A percentile compares a stretch with the other conserved stretches of the same genome.
These are phyloP conservation scores for Flexamia atlantica DNA, from an alignment of 2,888 invertebrate genomes.

Conservation along the genomic window DNA sequence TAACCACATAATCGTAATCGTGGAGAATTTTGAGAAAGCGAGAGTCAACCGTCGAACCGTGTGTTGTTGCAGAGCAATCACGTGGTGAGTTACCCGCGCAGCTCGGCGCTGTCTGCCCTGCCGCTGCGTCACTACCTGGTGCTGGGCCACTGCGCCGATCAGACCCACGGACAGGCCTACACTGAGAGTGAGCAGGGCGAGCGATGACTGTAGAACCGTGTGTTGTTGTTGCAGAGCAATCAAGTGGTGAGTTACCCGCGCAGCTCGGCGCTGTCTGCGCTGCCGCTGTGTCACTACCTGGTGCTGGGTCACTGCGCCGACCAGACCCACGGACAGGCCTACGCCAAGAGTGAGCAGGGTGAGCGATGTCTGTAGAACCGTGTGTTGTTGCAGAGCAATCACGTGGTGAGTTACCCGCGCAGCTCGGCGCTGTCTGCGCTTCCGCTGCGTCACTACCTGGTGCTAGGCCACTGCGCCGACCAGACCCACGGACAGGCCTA, in stretches of 20 bases:
- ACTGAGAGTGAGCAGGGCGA: slow-evolving; percentile 86
- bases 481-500: slow-evolving; percentile 89
- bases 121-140: slow-evolving; percentile 82
- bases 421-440: slow-evolving; percentile 77
- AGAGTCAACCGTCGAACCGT: too few relatives aligned
- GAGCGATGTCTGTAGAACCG: too few relatives aligned
- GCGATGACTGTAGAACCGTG: too few relatives aligned
- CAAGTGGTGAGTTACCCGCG: slow-evolving; percentile 90
- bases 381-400: slow-evolving; percentile 88
- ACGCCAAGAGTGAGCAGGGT: slow-evolving; percentile 85
- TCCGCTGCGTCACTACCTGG: slow-evolving; percentile 81
- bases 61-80: slow-evolving; percentile 89
- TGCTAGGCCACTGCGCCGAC: slow-evolving; percentile 94
- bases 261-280: slow-evolving; percentile 77
- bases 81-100: slow-evolving; percentile 89
- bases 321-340: slow-evolving; percentile 88
- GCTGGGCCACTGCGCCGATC: slow-evolving; percentile 94
- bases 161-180: slow-evolving; percentile 87
- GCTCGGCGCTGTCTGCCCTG: slow-evolving; percentile 74
- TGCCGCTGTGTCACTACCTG: slow-evolving; percentile 81
- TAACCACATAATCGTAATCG: too few relatives aligned
- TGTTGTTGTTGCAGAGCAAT: slow-evolving; percentile 88
- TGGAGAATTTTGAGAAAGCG: too few relatives aligned
- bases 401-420: slow-evolving; percentile 89
- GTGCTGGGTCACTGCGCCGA: slow-evolving; percentile 94